Conservation (phyloP, 2,888 invertebrate species). For the Hololepta plana region DNA sequence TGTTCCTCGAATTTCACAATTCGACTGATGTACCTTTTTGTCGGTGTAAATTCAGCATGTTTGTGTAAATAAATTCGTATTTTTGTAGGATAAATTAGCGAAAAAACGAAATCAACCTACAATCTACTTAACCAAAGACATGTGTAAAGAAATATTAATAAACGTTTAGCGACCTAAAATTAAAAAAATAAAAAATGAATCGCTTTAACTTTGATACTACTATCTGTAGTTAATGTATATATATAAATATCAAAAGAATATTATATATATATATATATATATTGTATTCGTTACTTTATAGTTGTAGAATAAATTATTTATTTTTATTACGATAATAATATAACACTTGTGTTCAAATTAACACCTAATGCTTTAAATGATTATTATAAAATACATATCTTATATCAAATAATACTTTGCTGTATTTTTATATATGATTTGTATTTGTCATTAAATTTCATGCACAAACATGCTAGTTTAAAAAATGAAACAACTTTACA, state of each 20-base stretch:
- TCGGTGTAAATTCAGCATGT: conserved; percentile 17
- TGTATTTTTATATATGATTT: too few relatives aligned
- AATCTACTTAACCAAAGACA: conserved; percentile 8
- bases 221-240: too few relatives aligned
- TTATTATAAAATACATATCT: too few relatives aligned
- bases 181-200: too few relatives aligned
- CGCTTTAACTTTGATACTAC: too few relatives aligned
- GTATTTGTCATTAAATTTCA: conserved; percentile 8
- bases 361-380: too few relatives aligned
- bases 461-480: conserved; percentile 23
- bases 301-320: conserved; percentile 6
- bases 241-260: background rate
- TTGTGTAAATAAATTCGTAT: conserved; percentile 22
- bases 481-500: conserved; percentile 12
- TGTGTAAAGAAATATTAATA: too few relatives aligned
- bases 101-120: conserved; percentile 10
- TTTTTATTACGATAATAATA: conserved; percentile 2
- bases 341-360: conserved; percentile 4
- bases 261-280: conserved; percentile 1
- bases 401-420: too few relatives aligned
- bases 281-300: background rate
- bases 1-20: conserved; percentile 9
- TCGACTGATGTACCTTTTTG: conserved; percentile 15
- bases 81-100: conserved; percentile 21
- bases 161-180: too few relatives aligned